A percentile compares a stretch with the other conserved stretches of the same genome.
Evolutionary conservation across 2,888 invertebrate species (phyloP).

Genomic region (Diaprepes abbreviatus): DNA sequence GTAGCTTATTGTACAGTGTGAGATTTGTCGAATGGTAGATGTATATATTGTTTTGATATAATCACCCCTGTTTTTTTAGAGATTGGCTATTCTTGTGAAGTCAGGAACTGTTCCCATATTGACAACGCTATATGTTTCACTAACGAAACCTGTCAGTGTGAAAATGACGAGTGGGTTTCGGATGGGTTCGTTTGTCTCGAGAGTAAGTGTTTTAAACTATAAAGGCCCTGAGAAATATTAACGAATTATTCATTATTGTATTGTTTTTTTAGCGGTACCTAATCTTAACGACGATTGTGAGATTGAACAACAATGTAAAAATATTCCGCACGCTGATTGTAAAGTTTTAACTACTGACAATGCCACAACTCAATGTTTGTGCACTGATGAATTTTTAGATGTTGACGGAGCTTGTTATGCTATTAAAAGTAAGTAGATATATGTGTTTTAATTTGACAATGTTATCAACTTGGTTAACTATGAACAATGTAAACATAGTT

Average conservation of each 20-base stretch:
- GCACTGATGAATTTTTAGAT: constrained; percentile 28
- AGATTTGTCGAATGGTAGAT: too few relatives aligned
- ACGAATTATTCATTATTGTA: too few relatives aligned
- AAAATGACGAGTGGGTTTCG: constrained; percentile 34
- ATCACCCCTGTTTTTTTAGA: too few relatives aligned
- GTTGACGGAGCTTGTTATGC: constrained; percentile 32
- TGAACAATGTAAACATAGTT: too few relatives aligned
- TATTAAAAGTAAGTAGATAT: constrained; percentile 36
- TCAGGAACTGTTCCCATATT: constrained; percentile 44
- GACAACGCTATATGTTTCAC: constrained; percentile 48
- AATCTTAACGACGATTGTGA: constrained; percentile 50
- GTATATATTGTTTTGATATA: too few relatives aligned
- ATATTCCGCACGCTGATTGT: constrained; percentile 49
- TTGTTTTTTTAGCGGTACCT: constrained; percentile 43
- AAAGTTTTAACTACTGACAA: background rate
- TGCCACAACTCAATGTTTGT: constrained; percentile 24
- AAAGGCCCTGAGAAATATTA: too few relatives aligned
- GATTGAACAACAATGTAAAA: constrained; percentile 52
- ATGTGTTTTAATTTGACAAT: too few relatives aligned
- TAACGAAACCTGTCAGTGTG: constrained; percentile 49
- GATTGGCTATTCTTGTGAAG: constrained; percentile 53
- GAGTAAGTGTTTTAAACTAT: too few relatives aligned
- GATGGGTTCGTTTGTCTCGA: constrained; percentile 46
- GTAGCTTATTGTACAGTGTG: constrained; percentile 14
- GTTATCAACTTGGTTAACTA: too few relatives aligned